A percentile compares a stretch with the other conserved stretches of the same genome.
Evolutionary conservation across 1,140 invertebrate species (phyloP).

Genomic region (Orchesella cincta): DNA sequence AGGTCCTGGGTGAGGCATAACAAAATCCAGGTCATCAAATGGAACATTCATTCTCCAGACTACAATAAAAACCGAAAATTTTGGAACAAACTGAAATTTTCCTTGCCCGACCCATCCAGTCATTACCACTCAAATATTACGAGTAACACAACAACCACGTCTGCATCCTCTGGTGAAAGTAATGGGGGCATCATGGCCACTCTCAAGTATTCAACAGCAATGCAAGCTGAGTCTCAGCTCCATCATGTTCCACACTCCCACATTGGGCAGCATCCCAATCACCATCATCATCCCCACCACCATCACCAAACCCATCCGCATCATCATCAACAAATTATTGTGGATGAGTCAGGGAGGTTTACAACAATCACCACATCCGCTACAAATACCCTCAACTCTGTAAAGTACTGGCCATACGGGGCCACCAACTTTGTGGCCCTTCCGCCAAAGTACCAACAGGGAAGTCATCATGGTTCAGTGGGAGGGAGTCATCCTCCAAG

Average conservation of each 20-base stretch:
- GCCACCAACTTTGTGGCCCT: slow-evolving; percentile 39
- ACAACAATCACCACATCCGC: slow-evolving; percentile 5
- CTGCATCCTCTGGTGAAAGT: slow-evolving; percentile 33
- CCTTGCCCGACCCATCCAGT: slow-evolving; percentile 43
- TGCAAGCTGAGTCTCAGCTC: background rate
- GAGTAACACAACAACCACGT: slow-evolving; percentile 47
- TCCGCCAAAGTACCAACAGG: slow-evolving; percentile 35
- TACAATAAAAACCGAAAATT: slow-evolving; percentile 37
- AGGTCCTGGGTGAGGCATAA: slow-evolving; percentile 37
- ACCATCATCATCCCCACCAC: background rate
- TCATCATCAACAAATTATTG: slow-evolving; percentile 30
- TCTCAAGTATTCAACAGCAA: slow-evolving; percentile 26
- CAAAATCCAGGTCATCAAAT: slow-evolving; percentile 27
- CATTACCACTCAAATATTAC: slow-evolving; percentile 50
- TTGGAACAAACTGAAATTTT: slow-evolving; percentile 43
- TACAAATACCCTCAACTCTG: slow-evolving; percentile 26
- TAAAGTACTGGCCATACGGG: slow-evolving; percentile 42
- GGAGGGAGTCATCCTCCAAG: background rate
- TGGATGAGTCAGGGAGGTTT: slow-evolving; percentile 26
- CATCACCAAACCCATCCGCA: slow-evolving; percentile 6
- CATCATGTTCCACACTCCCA: slow-evolving; percentile 7
- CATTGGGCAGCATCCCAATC: background rate
- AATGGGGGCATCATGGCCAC: slow-evolving; percentile 28
- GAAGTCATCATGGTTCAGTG: background rate
- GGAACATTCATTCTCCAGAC: slow-evolving; percentile 33